phyloP scores from a whole-genome alignment of 2,797 vertebrate genomes.

The Sebastes alutus region DNA sequence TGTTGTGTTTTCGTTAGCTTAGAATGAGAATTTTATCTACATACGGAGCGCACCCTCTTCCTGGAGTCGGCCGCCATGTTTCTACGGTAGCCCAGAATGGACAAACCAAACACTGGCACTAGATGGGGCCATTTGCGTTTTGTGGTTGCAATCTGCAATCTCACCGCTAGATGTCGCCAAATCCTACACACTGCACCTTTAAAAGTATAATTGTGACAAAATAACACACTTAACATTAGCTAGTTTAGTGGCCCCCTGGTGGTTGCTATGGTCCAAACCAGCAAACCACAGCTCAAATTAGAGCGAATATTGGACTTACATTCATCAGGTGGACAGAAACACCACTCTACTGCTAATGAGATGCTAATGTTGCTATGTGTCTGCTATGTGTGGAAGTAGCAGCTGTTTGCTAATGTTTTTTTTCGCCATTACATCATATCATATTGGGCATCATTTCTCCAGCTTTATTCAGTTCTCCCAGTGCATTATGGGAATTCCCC shows the following conservation, averaged over 20 bases:
- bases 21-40: too few species aligned
- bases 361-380: too few species aligned
- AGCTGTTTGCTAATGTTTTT: background rate
- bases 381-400: background rate
- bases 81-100: too few species aligned
- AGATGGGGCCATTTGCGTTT: too few species aligned
- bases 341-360: background rate
- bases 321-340: background rate
- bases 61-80: too few species aligned
- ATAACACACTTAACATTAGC: background rate
- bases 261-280: background rate
- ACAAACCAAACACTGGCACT: too few species aligned
- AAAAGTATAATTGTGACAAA: background rate
- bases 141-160: too few species aligned
- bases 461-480: background rate
- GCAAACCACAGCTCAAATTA: background rate
- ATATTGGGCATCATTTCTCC: background rate
- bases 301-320: background rate
- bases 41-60: too few species aligned
- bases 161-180: too few species aligned
- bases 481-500: slow-evolving; percentile 26
- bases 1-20: too few species aligned
- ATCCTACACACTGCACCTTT: too few species aligned
- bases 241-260: background rate
- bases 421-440: background rate